A percentile compares a stretch with the other conserved stretches of the same genome.
phyloP scores from a whole-genome alignment of 2,888 invertebrate species.

The Octodonta nipae region DNA sequence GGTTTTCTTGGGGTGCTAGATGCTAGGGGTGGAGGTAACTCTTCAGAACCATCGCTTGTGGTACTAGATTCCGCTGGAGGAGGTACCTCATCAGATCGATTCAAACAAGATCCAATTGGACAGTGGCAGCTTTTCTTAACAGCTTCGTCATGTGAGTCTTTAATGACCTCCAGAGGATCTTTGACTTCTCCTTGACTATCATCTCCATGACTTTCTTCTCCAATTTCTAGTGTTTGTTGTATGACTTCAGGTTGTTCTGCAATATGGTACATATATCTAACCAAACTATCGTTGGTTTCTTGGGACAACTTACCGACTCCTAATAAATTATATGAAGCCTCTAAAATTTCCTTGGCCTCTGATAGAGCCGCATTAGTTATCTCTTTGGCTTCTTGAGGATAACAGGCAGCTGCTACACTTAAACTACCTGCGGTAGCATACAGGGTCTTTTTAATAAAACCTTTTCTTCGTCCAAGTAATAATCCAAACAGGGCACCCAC shows the following conservation, averaged over 20 bases:
- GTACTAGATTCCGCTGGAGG: no score
- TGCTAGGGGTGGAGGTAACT: no score
- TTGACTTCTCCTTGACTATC: slow-evolving; percentile 7
- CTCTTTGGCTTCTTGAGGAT: slow-evolving; percentile 53
- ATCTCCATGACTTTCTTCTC: no score
- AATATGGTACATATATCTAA: no score
- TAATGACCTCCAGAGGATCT: slow-evolving; percentile 7
- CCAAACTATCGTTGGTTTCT: no score
- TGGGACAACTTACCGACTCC: slow-evolving; percentile 69
- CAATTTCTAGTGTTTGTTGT: no score
- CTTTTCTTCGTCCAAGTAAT: slow-evolving; percentile 59
- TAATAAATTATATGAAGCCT: slow-evolving; percentile 61
- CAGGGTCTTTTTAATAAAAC: slow-evolving; percentile 49
- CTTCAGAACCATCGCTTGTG: no score
- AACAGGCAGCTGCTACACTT: slow-evolving; percentile 53
- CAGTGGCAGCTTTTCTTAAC: slow-evolving; percentile 22
- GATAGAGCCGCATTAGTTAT: slow-evolving; percentile 41
- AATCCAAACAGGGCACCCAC: slow-evolving; percentile 66
- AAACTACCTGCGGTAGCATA: slow-evolving; percentile 52
- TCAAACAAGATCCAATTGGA: slow-evolving; percentile 23
- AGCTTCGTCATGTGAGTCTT: slow-evolving; percentile 9
- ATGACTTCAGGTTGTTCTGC: no score
- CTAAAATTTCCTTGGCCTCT: slow-evolving; percentile 49
- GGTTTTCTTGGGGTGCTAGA: no score
- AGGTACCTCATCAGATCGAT: slow-evolving; percentile 10